These are phyloP conservation scores for Chydorus sphaericus DNA, from an alignment of 2,888 invertebrate genomes.

Conservation along the genomic window DNA sequence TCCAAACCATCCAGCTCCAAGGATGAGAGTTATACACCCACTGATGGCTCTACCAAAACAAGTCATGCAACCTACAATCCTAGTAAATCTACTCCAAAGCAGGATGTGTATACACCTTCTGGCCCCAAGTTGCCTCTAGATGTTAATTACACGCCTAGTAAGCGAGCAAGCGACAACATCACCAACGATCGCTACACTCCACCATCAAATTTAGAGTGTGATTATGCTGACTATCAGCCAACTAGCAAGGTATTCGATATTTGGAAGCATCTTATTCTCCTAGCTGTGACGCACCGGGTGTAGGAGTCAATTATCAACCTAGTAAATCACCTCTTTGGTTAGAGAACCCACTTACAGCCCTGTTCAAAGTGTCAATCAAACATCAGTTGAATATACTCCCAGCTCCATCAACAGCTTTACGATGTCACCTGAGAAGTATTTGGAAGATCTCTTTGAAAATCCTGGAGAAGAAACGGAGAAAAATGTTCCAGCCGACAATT, in stretches of 20 bases:
- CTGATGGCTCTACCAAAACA: neutral
- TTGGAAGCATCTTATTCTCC: slow-evolving; percentile 3
- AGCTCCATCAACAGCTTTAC: neutral
- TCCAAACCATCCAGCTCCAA: slow-evolving; percentile 23
- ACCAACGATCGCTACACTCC: neutral
- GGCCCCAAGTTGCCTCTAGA: neutral
- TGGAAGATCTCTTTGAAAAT: neutral
- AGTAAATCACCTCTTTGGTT: neutral
- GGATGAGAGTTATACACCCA: slow-evolving; percentile 1
- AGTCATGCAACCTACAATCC: slow-evolving; percentile 4
- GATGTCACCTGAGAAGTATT: slow-evolving; percentile 5
- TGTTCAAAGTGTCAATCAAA: too few species aligned
- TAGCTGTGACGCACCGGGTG: neutral
- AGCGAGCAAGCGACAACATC: slow-evolving; percentile 4
- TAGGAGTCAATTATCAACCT: neutral
- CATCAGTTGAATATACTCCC: neutral
- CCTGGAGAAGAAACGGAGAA: neutral
- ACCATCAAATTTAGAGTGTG: neutral
- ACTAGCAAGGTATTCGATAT: neutral
- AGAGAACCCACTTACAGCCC: slow-evolving; percentile 7
- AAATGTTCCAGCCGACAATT: too few species aligned
- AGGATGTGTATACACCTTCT: slow-evolving; percentile 4
- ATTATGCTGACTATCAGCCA: slow-evolving; percentile 1
- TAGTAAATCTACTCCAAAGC: neutral
- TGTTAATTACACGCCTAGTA: slow-evolving; percentile 8